phyloP scores from a whole-genome alignment of 2,797 vertebrate genomes.

The Aeoliscus strigatus region DNA sequence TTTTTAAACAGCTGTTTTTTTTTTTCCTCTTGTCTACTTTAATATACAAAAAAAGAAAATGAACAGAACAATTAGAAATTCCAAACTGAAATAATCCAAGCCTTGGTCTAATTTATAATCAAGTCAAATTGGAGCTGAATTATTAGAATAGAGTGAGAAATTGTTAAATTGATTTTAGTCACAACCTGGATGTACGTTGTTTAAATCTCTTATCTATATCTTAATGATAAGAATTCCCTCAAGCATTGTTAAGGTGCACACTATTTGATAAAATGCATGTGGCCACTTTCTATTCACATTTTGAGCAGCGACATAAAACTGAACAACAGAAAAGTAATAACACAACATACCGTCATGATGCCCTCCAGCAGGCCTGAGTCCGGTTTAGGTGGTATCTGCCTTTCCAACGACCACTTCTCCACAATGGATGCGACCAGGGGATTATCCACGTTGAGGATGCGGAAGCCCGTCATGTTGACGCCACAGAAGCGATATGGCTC shows the following conservation, averaged over 20 bases:
- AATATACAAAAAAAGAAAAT: neutral
- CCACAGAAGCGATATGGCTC: constrained; percentile 98
- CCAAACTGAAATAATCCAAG: too few species aligned
- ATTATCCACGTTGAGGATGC: constrained; percentile 96
- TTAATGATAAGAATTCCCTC: too few species aligned
- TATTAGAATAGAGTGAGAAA: constrained; percentile 1
- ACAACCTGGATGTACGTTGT: neutral
- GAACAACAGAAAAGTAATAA: constrained; percentile 29
- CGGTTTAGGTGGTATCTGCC: constrained; percentile 83
- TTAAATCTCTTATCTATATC: too few species aligned
- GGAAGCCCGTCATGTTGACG: constrained; percentile 97
- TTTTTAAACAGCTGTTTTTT: neutral
- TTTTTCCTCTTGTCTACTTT: neutral
- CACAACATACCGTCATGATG: constrained; percentile 96
- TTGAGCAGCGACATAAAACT: constrained; percentile 9
- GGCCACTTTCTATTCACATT: constrained; percentile 2
- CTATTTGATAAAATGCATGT: neutral
- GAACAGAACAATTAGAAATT: too few species aligned
- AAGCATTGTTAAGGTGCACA: too few species aligned
- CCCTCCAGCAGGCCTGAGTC: constrained; percentile 91
- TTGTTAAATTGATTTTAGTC: constrained; percentile 2
- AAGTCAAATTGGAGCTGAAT: neutral
- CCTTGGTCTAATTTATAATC: constrained; percentile 17
- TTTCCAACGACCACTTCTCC: constrained; percentile 97
- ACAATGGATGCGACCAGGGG: constrained; percentile 89